Evolutionary conservation across 2,888 invertebrate species (phyloP).

Genomic region (Apocheima hispidaria): DNA sequence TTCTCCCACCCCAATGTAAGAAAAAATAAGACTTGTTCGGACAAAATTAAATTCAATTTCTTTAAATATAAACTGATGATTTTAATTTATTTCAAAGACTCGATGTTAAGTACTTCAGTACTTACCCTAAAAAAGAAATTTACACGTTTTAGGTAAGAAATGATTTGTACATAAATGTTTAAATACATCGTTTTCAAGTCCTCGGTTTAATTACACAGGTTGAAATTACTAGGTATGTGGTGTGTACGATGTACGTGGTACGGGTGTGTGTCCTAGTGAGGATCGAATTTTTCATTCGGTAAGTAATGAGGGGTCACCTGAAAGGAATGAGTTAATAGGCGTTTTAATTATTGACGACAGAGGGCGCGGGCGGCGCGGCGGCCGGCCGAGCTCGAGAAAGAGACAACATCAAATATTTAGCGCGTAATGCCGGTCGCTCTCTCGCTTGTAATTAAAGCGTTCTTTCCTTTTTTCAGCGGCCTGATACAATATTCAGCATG

Average conservation of each 20-base stretch:
- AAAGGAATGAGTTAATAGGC: slow-evolving; percentile 84
- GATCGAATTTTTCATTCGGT: slow-evolving; percentile 64
- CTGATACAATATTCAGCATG: slow-evolving; percentile 87
- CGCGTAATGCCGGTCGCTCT: slow-evolving; percentile 82
- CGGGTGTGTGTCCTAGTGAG: slow-evolving; percentile 49
- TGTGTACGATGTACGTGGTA: slow-evolving; percentile 43
- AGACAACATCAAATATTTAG: slow-evolving; percentile 85
- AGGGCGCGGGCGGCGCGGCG: slow-evolving; percentile 48
- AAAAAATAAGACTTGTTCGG: no score
- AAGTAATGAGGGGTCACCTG: slow-evolving; percentile 78
- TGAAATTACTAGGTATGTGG: slow-evolving; percentile 32
- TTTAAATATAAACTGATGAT: no score
- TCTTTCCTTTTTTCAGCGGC: slow-evolving; percentile 86
- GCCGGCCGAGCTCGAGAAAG: slow-evolving; percentile 67
- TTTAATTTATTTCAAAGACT: no score
- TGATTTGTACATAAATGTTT: not conserved
- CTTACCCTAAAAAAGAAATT: not conserved
- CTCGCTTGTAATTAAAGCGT: slow-evolving; percentile 86
- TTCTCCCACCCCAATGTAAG: no score
- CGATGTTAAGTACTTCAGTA: no score
- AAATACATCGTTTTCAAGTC: slow-evolving; percentile 22
- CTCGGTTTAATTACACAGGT: slow-evolving; percentile 39
- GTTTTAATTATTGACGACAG: slow-evolving; percentile 82
- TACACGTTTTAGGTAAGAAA: not conserved
- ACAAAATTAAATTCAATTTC: no score